Evolutionary conservation across 2,888 invertebrate genomes (phyloP).

Genomic region (Drosophila basisetae): DNA sequence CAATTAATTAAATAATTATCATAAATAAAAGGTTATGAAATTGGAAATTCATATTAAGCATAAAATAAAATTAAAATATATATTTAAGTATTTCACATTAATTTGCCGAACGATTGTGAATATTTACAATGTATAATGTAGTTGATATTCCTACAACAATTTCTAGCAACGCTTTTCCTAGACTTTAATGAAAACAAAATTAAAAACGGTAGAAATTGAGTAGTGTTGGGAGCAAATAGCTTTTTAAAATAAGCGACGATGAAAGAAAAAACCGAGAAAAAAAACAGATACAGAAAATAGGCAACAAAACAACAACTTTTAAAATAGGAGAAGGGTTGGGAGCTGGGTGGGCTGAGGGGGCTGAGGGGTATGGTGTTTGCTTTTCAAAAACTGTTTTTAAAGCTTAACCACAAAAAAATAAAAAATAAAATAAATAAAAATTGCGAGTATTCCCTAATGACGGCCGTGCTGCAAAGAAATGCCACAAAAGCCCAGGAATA

Average conservation of each 20-base stretch:
- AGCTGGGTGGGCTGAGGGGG: background rate
- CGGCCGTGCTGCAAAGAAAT: conserved; percentile 47
- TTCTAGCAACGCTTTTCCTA: background rate
- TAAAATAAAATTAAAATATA: background rate
- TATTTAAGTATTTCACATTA: too few species aligned
- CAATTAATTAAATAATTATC: background rate
- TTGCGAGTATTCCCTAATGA: conserved; percentile 80
- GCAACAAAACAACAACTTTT: conserved; percentile 42
- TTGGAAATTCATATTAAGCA: background rate
- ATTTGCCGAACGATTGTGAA: background rate
- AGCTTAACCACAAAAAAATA: conserved; percentile 70
- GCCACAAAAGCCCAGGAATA: conserved; percentile 32
- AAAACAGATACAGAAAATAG: conserved; percentile 46
- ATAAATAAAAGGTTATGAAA: background rate
- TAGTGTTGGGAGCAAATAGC: conserved; percentile 46
- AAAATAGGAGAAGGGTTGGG: background rate
- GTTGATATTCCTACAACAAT: background rate
- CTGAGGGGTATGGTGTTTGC: conserved; percentile 49
- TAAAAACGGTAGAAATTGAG: conserved; percentile 34
- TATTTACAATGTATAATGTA: background rate
- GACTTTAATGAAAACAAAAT: background rate
- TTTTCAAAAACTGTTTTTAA: conserved; percentile 78
- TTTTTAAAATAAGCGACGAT: conserved; percentile 52
- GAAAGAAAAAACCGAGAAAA: conserved; percentile 29
- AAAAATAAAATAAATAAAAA: conserved; percentile 43